Conservation (phyloP, 1,140 invertebrate species). For the Himalopsyche phryganea region DNA sequence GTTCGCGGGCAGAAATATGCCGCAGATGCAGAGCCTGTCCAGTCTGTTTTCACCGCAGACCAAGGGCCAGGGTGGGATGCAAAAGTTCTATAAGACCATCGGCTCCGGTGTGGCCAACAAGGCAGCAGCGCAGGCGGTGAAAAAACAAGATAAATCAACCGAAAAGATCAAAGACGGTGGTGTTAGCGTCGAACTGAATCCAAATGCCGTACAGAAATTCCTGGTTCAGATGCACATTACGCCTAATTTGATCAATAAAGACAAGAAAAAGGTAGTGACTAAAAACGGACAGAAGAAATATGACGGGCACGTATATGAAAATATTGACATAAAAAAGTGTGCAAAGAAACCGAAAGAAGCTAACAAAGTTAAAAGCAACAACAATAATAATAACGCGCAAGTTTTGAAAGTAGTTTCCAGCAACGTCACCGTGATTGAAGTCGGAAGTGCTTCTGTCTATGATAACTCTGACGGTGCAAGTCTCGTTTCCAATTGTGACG, state of each 20-base stretch:
- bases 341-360: conserved; percentile 30
- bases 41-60: neutral
- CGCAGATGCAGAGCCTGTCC: conserved; percentile 40
- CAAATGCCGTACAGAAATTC: conserved; percentile 45
- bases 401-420: neutral
- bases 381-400: neutral
- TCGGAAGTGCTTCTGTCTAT: conserved; percentile 5
- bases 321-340: conserved; percentile 42
- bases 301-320: conserved; percentile 43
- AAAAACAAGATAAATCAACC: conserved; percentile 46
- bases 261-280: conserved; percentile 23
- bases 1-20: conserved; percentile 36
- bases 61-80: conserved; percentile 38
- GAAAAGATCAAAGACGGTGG: conserved; percentile 41
- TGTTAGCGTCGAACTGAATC: conserved; percentile 40
- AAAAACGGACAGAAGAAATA: conserved; percentile 13
- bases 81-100: conserved; percentile 53
- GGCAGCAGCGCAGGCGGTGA: conserved; percentile 36
- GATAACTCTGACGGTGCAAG: neutral
- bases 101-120: conserved; percentile 38
- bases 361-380: neutral
- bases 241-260: conserved; percentile 30
- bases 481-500: conserved; percentile 38
- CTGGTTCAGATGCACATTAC: conserved; percentile 38
- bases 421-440: conserved; percentile 34